These are phyloP conservation scores for Crepidodera aurea DNA, from an alignment of 2,888 invertebrate genomes.

Conservation along the genomic window DNA sequence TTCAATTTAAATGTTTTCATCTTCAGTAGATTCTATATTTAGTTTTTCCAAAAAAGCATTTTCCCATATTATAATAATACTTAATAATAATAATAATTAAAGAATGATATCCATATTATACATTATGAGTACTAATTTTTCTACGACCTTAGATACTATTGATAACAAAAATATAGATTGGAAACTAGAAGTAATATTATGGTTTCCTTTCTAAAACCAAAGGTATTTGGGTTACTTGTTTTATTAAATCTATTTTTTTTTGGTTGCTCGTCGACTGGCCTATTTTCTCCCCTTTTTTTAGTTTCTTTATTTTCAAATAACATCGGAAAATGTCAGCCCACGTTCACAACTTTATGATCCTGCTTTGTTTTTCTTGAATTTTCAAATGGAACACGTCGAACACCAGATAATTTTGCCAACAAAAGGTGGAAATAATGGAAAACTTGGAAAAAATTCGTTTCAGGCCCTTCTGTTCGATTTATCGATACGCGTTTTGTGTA, in stretches of 20 bases:
- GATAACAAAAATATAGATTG: not conserved
- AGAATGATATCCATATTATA: not conserved
- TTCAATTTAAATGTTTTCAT: no score
- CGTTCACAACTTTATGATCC: conserved; percentile 7
- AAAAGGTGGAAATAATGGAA: conserved; percentile 16
- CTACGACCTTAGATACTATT: not conserved
- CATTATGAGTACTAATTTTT: not conserved
- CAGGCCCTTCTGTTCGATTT: not conserved
- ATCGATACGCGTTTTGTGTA: not conserved
- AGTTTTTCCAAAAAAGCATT: no score
- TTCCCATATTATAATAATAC: no score
- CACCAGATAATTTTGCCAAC: conserved; percentile 8
- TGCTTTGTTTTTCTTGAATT: conserved; percentile 15
- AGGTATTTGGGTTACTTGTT: not conserved
- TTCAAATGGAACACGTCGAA: conserved; percentile 8
- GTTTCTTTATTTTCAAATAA: not conserved
- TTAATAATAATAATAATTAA: not conserved
- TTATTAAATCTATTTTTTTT: not conserved
- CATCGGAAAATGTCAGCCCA: not conserved
- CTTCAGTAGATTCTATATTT: no score
- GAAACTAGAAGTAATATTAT: not conserved
- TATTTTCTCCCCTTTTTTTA: not conserved
- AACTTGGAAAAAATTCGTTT: not conserved
- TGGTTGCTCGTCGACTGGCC: not conserved
- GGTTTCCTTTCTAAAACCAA: no score